Conservation (phyloP, 2,888 invertebrate genomes). For the Xanthostigma xanthostigma region DNA sequence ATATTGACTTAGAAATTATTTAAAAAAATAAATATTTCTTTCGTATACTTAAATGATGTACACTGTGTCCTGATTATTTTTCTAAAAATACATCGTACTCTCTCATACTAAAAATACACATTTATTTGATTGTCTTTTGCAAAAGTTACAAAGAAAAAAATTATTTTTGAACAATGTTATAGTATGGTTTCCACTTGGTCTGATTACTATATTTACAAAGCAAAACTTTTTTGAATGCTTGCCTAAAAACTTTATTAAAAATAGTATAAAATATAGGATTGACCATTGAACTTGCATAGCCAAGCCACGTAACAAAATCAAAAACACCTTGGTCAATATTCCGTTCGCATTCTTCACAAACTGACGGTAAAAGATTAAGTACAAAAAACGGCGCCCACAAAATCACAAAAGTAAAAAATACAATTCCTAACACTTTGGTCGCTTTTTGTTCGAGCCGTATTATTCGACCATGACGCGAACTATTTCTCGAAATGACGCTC, state of each 20-base stretch:
- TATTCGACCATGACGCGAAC: constrained; percentile 68
- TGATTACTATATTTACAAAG: constrained; percentile 55
- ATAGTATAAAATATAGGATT: constrained; percentile 94
- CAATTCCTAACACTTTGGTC: constrained; percentile 86
- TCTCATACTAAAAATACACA: too few species aligned
- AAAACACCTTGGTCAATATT: constrained; percentile 64
- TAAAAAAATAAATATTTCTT: too few species aligned
- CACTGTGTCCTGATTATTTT: too few species aligned
- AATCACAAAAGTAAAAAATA: constrained; percentile 87
- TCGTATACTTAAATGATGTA: too few species aligned
- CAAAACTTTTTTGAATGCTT: constrained; percentile 77
- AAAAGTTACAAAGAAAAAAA: too few species aligned
- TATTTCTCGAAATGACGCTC: constrained; percentile 66
- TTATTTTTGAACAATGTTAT: too few species aligned
- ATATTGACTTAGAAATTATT: too few species aligned
- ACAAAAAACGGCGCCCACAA: constrained; percentile 95
- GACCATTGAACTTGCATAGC: constrained; percentile 87
- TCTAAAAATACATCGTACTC: too few species aligned
- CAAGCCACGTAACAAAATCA: constrained; percentile 82
- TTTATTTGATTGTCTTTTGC: too few species aligned
- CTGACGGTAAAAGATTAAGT: constrained; percentile 69
- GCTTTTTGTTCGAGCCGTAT: constrained; percentile 88
- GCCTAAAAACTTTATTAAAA: constrained; percentile 85
- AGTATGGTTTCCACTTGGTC: constrained; percentile 35
- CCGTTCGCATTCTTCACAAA: constrained; percentile 67